Conservation (phyloP, 2,888 invertebrate species). For the Onthophagus sagittarius region DNA sequence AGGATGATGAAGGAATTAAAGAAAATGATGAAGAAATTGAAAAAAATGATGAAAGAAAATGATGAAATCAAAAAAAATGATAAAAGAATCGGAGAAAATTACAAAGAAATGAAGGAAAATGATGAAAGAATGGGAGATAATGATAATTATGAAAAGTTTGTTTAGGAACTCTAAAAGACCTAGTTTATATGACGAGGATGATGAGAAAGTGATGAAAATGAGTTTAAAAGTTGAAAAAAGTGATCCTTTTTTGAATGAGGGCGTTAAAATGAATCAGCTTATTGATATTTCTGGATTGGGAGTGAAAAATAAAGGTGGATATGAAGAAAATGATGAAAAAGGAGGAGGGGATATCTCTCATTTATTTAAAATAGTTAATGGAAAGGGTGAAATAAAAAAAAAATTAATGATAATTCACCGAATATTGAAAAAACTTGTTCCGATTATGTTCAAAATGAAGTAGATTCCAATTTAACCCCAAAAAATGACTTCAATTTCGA, state of each 20-base stretch:
- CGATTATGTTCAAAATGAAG: background rate
- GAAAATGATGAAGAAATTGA: too few species aligned
- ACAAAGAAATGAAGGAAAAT: too few species aligned
- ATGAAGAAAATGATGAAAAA: background rate
- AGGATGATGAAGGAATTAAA: too few species aligned
- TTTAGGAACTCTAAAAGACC: background rate
- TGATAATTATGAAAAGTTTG: background rate
- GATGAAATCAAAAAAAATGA: too few species aligned
- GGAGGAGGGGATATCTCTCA: background rate
- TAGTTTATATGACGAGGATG: background rate
- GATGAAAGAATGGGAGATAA: too few species aligned
- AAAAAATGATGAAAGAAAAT: too few species aligned
- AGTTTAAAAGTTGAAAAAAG: background rate
- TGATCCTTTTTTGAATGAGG: background rate
- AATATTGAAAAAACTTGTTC: background rate
- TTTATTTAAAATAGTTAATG: background rate
- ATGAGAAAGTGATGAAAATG: background rate
- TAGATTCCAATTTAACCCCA: background rate
- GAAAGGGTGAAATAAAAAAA: background rate
- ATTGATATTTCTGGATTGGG: background rate
- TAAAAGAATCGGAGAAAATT: too few species aligned
- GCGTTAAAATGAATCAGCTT: background rate
- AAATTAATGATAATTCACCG: background rate
- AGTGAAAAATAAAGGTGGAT: background rate
- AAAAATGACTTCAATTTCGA: too few species aligned